phyloP scores from a whole-genome alignment of 1,140 invertebrate genomes.

The Pseudomyrmex concolor region DNA sequence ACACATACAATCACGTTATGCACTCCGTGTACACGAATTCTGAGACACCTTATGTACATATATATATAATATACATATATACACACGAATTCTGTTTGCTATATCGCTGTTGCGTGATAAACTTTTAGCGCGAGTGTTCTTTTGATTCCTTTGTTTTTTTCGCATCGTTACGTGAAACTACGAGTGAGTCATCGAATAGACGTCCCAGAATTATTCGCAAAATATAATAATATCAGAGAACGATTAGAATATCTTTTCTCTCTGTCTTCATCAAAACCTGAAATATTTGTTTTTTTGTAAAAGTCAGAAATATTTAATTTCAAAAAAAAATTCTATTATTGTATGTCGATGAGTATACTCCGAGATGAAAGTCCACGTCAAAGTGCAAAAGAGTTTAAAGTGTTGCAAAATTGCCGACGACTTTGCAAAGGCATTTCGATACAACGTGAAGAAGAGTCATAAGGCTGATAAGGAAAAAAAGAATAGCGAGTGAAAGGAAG shows the following conservation, averaged over 20 bases:
- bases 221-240: background rate
- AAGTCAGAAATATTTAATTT: background rate
- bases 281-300: too few relatives aligned
- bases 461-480: conserved; percentile 47
- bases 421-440: conserved; percentile 38
- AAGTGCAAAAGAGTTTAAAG: background rate
- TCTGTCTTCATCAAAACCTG: too few relatives aligned
- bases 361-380: background rate
- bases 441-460: conserved; percentile 33
- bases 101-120: background rate
- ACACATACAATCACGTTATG: too few relatives aligned
- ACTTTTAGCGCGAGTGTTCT: background rate
- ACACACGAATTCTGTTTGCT: too few relatives aligned
- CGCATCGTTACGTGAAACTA: background rate
- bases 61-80: too few relatives aligned
- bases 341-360: background rate
- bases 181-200: background rate
- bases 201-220: background rate
- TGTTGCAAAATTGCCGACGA: conserved; percentile 33
- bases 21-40: too few relatives aligned
- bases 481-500: conserved; percentile 37
- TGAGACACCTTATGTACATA: too few relatives aligned
- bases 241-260: too few relatives aligned
- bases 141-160: background rate
- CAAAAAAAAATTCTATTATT: background rate